A percentile compares a stretch with the other conserved stretches of the same genome.
Conservation (phyloP, 1,140 invertebrate species). For the Colletes gigas region DNA sequence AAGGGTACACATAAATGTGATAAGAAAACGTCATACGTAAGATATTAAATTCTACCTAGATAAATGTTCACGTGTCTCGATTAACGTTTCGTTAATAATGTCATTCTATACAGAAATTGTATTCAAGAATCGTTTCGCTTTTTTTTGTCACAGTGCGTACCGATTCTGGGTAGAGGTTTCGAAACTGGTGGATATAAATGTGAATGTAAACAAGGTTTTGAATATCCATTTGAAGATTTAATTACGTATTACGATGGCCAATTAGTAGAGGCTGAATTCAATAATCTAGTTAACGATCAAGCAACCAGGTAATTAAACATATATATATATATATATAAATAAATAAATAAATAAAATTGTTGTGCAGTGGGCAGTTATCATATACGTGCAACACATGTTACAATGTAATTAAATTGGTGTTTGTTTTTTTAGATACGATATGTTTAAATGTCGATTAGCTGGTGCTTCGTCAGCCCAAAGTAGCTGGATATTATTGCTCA, state of each 20-base stretch:
- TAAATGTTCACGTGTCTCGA: not conserved
- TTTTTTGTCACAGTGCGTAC: conserved; percentile 89
- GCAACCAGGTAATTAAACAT: conserved; percentile 89
- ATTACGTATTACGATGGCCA: conserved; percentile 98
- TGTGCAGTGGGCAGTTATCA: no score
- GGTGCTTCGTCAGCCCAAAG: conserved; percentile 85
- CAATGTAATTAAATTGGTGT: not conserved
- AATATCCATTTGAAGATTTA: conserved; percentile 97
- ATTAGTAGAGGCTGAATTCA: conserved; percentile 96
- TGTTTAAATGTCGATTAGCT: conserved; percentile 95
- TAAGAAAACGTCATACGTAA: conserved; percentile 94
- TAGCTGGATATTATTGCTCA: conserved; percentile 77
- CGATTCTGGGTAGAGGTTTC: conserved; percentile 94
- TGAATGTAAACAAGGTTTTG: conserved; percentile 97
- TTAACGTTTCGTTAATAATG: not conserved
- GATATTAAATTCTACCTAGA: conserved; percentile 72
- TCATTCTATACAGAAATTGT: not conserved
- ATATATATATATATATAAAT: no score
- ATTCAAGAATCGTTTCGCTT: not conserved
- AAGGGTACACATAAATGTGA: conserved; percentile 98
- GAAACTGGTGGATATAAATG: conserved; percentile 98
- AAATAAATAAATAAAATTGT: no score
- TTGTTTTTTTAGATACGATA: conserved; percentile 85
- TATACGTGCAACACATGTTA: not conserved
- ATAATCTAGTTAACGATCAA: conserved; percentile 90